A percentile compares a stretch with the other conserved stretches of the same genome.
Conservation (phyloP, 1,140 invertebrate species). For the Pantala flavescens region DNA sequence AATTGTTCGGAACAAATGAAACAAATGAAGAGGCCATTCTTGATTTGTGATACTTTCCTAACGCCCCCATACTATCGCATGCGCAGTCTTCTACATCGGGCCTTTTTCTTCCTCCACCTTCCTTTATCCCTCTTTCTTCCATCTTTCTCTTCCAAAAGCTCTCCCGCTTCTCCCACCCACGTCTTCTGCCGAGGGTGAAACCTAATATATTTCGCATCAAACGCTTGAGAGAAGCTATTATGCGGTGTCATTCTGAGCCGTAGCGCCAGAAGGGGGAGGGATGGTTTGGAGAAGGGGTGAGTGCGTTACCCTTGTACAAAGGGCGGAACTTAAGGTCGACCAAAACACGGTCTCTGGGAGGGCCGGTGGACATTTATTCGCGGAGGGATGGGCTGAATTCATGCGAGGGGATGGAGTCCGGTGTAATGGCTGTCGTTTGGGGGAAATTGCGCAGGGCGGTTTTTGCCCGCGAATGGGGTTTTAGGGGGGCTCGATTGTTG, state of each 20-base stretch:
- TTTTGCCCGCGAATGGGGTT: too few relatives aligned
- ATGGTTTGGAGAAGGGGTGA: not conserved
- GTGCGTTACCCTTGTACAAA: not conserved
- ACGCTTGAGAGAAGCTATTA: slow-evolving; percentile 15
- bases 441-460: too few relatives aligned
- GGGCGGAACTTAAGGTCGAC: not conserved
- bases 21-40: too few relatives aligned
- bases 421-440: too few relatives aligned
- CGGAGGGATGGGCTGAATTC: too few relatives aligned
- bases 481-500: too few relatives aligned
- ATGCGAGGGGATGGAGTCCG: too few relatives aligned
- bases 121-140: not conserved
- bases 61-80: too few relatives aligned
- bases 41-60: too few relatives aligned
- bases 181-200: not conserved
- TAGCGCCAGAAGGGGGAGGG: not conserved
- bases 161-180: not conserved
- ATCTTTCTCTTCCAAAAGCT: not conserved
- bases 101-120: not conserved
- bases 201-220: slow-evolving; percentile 17
- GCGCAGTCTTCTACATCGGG: not conserved
- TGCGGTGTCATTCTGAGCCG: slow-evolving; percentile 8
- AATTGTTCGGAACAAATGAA: too few relatives aligned
- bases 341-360: too few relatives aligned
- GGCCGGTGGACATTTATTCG: too few relatives aligned